These are phyloP conservation scores for Campopleginae sp. DNA, from an alignment of 2,888 invertebrate genomes.

Conservation along the genomic window DNA sequence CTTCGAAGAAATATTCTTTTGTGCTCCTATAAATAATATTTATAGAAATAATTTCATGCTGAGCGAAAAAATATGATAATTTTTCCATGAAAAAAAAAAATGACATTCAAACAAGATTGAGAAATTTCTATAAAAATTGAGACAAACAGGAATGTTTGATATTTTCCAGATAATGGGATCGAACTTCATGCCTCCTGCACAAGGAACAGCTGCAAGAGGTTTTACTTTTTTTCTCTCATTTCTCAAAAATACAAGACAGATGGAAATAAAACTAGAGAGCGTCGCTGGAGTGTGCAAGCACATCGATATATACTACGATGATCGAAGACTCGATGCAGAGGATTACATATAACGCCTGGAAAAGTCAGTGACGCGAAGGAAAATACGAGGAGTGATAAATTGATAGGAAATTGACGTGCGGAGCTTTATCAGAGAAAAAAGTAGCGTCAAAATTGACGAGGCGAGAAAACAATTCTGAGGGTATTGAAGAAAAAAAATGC, in stretches of 20 bases:
- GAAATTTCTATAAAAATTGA: neutral
- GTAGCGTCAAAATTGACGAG: slow-evolving; percentile 68
- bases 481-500: neutral
- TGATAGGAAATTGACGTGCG: slow-evolving; percentile 77
- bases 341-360: slow-evolving; percentile 65
- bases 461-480: slow-evolving; percentile 24
- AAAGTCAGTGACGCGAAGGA: slow-evolving; percentile 51
- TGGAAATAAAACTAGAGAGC: slow-evolving; percentile 10
- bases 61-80: neutral
- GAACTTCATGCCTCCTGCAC: neutral
- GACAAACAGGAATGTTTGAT: neutral
- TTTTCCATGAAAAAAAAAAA: neutral
- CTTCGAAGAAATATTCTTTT: neutral
- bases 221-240: slow-evolving; percentile 5
- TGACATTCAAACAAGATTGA: neutral
- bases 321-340: slow-evolving; percentile 68
- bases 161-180: neutral
- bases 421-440: slow-evolving; percentile 73
- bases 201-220: neutral
- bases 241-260: neutral
- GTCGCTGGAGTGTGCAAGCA: slow-evolving; percentile 53
- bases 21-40: neutral
- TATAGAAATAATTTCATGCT: neutral
- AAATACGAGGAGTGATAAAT: slow-evolving; percentile 65
- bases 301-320: slow-evolving; percentile 61